phyloP scores from a whole-genome alignment of 2,797 vertebrate species.

The Smutsia gigantea region DNA sequence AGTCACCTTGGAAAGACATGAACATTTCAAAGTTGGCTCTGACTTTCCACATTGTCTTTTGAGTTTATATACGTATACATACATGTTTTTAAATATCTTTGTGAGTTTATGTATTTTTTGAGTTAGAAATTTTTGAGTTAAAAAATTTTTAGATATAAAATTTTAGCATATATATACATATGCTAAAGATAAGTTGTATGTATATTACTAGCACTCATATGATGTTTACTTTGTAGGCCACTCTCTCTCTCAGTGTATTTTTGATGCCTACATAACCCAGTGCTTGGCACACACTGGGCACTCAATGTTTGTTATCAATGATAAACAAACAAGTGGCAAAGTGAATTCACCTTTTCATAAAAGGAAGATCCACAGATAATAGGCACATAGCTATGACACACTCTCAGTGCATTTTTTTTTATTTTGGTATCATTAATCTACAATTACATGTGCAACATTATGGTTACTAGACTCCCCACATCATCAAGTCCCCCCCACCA shows the following conservation, averaged over 20 bases:
- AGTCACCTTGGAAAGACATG: constrained; percentile 48
- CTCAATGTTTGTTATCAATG: background rate
- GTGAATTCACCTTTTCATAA: background rate
- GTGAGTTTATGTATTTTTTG: background rate
- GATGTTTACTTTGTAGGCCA: background rate
- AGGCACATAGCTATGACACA: background rate
- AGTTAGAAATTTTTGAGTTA: too few relatives aligned
- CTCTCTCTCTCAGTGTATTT: background rate
- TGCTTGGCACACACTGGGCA: background rate
- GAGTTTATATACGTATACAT: background rate
- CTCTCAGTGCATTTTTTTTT: too few relatives aligned
- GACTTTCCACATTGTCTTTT: constrained; percentile 6
- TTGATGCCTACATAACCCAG: background rate
- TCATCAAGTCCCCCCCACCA: too few relatives aligned
- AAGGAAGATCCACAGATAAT: background rate
- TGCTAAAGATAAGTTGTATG: background rate
- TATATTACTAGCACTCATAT: background rate
- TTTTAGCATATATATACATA: background rate
- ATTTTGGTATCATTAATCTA: too few relatives aligned
- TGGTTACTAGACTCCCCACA: too few relatives aligned
- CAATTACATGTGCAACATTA: too few relatives aligned
- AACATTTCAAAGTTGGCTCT: background rate
- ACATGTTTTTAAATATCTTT: background rate
- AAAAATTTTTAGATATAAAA: too few relatives aligned
- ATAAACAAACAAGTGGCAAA: background rate